Evolutionary conservation across 1,140 invertebrate species (phyloP).

Genomic region (Pogonus chalceus): DNA sequence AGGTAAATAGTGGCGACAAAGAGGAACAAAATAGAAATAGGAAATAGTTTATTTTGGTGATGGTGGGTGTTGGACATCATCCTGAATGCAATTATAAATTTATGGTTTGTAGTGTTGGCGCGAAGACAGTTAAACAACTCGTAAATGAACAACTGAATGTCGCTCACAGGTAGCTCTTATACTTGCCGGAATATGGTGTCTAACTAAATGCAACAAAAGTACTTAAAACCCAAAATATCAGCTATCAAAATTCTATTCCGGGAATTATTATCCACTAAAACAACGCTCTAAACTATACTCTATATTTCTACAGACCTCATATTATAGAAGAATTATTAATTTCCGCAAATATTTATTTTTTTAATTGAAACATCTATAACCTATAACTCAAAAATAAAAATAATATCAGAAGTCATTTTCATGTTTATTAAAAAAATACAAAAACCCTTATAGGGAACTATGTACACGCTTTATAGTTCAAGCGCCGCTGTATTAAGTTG

Average conservation of each 20-base stretch:
- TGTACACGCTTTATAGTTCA: too few species aligned
- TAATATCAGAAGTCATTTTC: too few species aligned
- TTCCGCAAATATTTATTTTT: too few species aligned
- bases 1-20: background rate
- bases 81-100: constrained; percentile 1
- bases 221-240: constrained; percentile 21
- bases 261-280: constrained; percentile 33
- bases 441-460: too few species aligned
- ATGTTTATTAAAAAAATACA: too few species aligned
- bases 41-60: background rate
- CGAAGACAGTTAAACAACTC: constrained; percentile 1
- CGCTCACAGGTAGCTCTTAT: background rate
- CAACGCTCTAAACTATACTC: constrained; percentile 32
- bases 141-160: background rate
- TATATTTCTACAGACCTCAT: too few species aligned
- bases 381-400: too few species aligned
- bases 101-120: background rate
- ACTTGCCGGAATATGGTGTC: background rate
- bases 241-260: constrained; percentile 33
- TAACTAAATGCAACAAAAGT: constrained; percentile 27
- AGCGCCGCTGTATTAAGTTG: too few species aligned
- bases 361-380: too few species aligned
- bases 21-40: too few species aligned
- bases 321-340: too few species aligned
- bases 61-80: background rate